A percentile compares a stretch with the other conserved stretches of the same genome.
phyloP scores from a whole-genome alignment of 2,113 vertebrate species.

The Callaeas wilsoni region DNA sequence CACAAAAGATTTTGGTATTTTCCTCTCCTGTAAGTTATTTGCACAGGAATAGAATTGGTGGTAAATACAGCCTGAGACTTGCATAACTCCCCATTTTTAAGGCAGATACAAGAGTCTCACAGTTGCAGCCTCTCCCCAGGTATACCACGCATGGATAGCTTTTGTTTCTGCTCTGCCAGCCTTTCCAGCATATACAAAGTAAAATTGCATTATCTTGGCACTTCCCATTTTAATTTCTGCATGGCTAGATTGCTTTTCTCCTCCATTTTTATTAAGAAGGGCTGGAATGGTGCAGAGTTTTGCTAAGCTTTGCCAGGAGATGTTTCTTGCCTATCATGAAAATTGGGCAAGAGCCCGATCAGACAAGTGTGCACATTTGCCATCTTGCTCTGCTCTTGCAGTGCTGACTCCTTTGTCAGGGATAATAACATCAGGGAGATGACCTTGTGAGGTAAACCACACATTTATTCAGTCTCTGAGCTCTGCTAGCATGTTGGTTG shows the following conservation, averaged over 20 bases:
- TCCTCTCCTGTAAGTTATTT: neutral
- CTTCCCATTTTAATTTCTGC: constrained; percentile 41
- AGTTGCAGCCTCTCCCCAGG: constrained; percentile 6
- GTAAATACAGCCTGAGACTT: neutral
- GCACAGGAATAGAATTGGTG: neutral
- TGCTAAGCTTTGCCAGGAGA: neutral
- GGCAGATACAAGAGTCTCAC: neutral
- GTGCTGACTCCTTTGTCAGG: neutral
- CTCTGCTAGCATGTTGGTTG: neutral
- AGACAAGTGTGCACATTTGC: constrained; percentile 7
- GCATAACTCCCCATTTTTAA: neutral
- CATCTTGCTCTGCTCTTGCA: constrained; percentile 4
- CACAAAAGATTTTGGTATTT: neutral
- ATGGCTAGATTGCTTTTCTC: constrained; percentile 17
- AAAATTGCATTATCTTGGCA: constrained; percentile 42
- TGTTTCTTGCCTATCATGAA: neutral
- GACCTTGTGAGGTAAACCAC: constrained; percentile 30
- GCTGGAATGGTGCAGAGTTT: neutral
- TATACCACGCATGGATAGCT: neutral
- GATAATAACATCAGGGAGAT: constrained; percentile 17
- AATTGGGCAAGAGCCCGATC: neutral
- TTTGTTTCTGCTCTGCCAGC: constrained; percentile 42
- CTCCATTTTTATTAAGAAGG: constrained; percentile 2
- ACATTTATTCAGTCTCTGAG: constrained; percentile 22
- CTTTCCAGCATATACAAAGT: neutral